Percentiles rank a stretch among this genome's conserved stretches.
Evolutionary conservation across 2,113 vertebrate species (phyloP).

Genomic region (Murina feae): DNA sequence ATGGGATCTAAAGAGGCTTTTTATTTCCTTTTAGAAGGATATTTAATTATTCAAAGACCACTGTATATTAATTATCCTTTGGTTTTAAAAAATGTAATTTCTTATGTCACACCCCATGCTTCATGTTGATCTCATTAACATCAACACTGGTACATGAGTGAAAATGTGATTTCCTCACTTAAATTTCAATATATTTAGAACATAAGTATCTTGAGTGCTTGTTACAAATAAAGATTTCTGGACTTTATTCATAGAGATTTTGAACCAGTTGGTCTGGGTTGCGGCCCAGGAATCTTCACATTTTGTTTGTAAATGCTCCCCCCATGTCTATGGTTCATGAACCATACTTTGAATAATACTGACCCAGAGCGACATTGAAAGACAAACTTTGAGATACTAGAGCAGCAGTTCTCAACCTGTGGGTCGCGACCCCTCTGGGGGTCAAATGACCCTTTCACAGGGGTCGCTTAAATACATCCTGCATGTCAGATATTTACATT

Average conservation of each 20-base stretch:
- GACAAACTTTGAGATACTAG: not conserved
- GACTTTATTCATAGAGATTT: constrained; percentile 7
- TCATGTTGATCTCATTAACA: not conserved
- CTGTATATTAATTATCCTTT: not conserved
- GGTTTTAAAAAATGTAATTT: constrained; percentile 9
- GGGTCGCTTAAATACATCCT: too few species aligned
- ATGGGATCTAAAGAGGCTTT: constrained; percentile 14
- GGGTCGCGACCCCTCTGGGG: too few species aligned
- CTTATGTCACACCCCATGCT: not conserved
- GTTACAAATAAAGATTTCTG: constrained; percentile 21
- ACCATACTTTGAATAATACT: not conserved
- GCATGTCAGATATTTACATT: too few species aligned
- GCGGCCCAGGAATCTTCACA: not conserved
- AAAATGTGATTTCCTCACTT: not conserved
- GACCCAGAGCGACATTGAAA: not conserved
- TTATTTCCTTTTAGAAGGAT: constrained; percentile 26
- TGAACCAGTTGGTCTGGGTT: not conserved
- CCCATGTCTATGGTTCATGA: not conserved
- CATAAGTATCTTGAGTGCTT: not conserved
- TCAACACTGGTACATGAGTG: not conserved
- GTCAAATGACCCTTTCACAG: too few species aligned
- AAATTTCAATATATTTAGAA: not conserved
- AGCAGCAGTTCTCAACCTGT: too few species aligned
- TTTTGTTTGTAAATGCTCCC: not conserved
- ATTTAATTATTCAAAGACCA: constrained; percentile 31